Evolutionary conservation across 1,140 invertebrate genomes (phyloP).

Genomic region (Charaxes varanes): DNA sequence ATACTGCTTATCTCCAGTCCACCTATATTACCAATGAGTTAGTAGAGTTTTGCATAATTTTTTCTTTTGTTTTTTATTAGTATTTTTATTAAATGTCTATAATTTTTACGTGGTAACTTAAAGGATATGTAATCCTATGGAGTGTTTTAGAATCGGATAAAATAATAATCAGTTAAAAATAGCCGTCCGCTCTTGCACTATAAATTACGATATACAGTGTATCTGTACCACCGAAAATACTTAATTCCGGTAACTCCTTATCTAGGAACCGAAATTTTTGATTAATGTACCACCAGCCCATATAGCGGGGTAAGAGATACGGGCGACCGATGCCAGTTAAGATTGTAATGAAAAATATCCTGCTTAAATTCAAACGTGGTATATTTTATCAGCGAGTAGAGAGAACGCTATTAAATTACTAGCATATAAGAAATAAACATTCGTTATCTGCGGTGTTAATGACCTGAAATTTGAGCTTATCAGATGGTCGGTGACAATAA

Average conservation of each 20-base stretch:
- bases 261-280: slow-evolving; percentile 43
- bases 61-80: too few relatives aligned
- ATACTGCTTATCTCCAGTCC: too few relatives aligned
- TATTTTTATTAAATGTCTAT: too few relatives aligned
- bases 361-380: slow-evolving; percentile 22
- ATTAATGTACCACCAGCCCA: slow-evolving; percentile 42
- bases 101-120: too few relatives aligned
- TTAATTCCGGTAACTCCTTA: slow-evolving; percentile 45
- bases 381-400: slow-evolving; percentile 40
- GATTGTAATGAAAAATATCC: slow-evolving; percentile 52
- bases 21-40: too few relatives aligned
- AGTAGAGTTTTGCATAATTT: too few relatives aligned
- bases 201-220: slow-evolving; percentile 37
- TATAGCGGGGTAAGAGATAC: slow-evolving; percentile 24
- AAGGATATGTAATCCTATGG: too few relatives aligned
- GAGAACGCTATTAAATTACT: slow-evolving; percentile 25
- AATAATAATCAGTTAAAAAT: too few relatives aligned
- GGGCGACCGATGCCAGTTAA: slow-evolving; percentile 27
- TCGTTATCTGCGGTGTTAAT: slow-evolving; percentile 51
- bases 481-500: slow-evolving; percentile 51
- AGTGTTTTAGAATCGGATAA: too few relatives aligned
- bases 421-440: slow-evolving; percentile 29
- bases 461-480: slow-evolving; percentile 61
- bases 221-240: slow-evolving; percentile 39
- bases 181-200: background rate